Conservation (phyloP, 2,113 vertebrate species). For the Oceanites oceanicus region DNA sequence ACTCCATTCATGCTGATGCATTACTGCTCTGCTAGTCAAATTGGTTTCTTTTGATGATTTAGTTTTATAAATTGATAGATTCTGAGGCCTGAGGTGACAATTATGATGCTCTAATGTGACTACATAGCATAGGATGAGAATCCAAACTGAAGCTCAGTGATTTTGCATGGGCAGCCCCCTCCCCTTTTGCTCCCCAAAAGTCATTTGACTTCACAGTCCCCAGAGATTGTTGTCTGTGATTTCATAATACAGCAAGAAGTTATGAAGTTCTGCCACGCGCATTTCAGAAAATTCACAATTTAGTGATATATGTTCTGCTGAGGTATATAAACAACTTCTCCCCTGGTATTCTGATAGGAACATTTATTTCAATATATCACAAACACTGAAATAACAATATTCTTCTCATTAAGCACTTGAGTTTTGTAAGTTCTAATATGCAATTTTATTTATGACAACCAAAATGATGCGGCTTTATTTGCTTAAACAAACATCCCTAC, state of each 20-base stretch:
- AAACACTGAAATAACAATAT: neutral
- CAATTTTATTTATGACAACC: neutral
- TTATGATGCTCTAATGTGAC: neutral
- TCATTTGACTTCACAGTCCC: neutral
- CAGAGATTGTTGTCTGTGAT: neutral
- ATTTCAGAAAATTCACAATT: neutral
- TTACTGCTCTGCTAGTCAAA: neutral
- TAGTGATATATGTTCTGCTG: neutral
- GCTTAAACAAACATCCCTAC: neutral
- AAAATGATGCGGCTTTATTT: neutral
- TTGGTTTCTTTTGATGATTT: neutral
- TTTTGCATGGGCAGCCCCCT: accelerated
- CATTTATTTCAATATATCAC: neutral
- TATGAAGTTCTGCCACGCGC: neutral
- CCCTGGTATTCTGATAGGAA: neutral
- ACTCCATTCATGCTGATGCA: neutral
- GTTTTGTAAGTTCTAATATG: neutral
- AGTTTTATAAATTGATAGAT: neutral
- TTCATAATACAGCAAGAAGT: neutral
- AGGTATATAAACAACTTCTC: neutral
- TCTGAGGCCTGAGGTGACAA: neutral
- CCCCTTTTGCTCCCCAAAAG: neutral
- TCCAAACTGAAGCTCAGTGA: neutral
- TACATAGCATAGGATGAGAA: neutral
- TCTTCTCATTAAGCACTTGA: neutral